These are phyloP conservation scores for Lissocephala sabroskyi DNA, from an alignment of 2,888 invertebrate species.

Conservation along the genomic window DNA sequence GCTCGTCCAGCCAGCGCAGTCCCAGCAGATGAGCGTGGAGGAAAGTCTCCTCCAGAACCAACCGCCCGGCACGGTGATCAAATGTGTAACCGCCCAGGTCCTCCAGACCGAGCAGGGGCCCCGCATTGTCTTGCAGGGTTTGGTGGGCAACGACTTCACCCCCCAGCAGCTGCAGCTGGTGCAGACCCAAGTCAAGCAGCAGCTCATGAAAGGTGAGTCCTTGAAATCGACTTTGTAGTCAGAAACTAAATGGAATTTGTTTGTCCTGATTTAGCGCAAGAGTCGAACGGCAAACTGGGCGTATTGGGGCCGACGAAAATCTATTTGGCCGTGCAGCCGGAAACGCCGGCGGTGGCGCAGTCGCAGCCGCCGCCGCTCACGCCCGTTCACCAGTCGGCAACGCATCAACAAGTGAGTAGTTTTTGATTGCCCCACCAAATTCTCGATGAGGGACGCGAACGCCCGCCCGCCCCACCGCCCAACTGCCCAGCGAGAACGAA, in stretches of 20 bases:
- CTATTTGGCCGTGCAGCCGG: slow-evolving; percentile 87
- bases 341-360: slow-evolving; percentile 68
- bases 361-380: slow-evolving; percentile 74
- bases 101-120: slow-evolving; percentile 89
- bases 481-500: too few relatives aligned
- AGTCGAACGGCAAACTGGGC: slow-evolving; percentile 87
- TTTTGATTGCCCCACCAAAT: slow-evolving; percentile 51
- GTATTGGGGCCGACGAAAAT: slow-evolving; percentile 89
- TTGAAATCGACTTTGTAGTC: too few relatives aligned
- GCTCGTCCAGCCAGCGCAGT: slow-evolving; percentile 23
- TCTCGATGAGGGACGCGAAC: too few relatives aligned
- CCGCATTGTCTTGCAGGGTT: slow-evolving; percentile 87
- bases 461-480: too few relatives aligned
- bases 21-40: slow-evolving; percentile 74
- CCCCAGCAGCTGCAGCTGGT: slow-evolving; percentile 86
- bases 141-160: slow-evolving; percentile 87
- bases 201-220: slow-evolving; percentile 83
- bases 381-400: slow-evolving; percentile 72
- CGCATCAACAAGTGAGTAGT: slow-evolving; percentile 73
- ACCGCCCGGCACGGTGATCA: slow-evolving; percentile 88
- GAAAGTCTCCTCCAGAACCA: slow-evolving; percentile 84
- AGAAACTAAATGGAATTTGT: too few relatives aligned
- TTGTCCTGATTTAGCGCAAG: slow-evolving; percentile 88
- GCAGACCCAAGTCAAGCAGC: slow-evolving; percentile 92
- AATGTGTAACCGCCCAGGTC: slow-evolving; percentile 90